These are phyloP conservation scores for Agrochola litura DNA, from an alignment of 2,888 invertebrate genomes.

Conservation along the genomic window DNA sequence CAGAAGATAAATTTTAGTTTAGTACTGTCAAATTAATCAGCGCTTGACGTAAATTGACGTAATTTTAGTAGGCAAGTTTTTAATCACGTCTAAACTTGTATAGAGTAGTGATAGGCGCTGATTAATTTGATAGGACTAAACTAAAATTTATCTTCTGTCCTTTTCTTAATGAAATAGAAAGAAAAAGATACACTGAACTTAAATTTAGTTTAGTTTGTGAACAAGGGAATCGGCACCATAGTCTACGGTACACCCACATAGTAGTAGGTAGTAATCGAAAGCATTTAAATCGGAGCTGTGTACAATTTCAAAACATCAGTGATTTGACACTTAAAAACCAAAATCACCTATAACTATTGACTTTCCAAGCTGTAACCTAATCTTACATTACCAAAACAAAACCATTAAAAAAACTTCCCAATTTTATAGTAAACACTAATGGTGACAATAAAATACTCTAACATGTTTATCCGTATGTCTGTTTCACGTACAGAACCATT, in stretches of 20 bases:
- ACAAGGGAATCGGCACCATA: no score
- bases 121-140: no score
- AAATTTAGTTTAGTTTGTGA: no score
- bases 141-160: no score
- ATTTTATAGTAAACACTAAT: conserved; percentile 60
- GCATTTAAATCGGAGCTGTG: neutral
- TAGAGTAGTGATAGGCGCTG: no score
- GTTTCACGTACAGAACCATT: conserved; percentile 64
- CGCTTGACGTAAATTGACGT: no score
- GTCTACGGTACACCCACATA: neutral
- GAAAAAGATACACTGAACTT: no score
- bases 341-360: conserved; percentile 35
- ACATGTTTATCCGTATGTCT: conserved; percentile 70
- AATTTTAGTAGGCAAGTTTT: no score
- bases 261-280: neutral
- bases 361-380: conserved; percentile 39
- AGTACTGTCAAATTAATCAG: no score
- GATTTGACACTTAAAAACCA: conserved; percentile 36
- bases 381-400: conserved; percentile 18
- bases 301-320: conserved; percentile 18
- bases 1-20: no score
- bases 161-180: no score
- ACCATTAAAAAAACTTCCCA: conserved; percentile 38
- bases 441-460: conserved; percentile 65
- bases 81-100: no score